Evolutionary conservation across 2,113 vertebrate species (phyloP).

Genomic region (Progne subis): DNA sequence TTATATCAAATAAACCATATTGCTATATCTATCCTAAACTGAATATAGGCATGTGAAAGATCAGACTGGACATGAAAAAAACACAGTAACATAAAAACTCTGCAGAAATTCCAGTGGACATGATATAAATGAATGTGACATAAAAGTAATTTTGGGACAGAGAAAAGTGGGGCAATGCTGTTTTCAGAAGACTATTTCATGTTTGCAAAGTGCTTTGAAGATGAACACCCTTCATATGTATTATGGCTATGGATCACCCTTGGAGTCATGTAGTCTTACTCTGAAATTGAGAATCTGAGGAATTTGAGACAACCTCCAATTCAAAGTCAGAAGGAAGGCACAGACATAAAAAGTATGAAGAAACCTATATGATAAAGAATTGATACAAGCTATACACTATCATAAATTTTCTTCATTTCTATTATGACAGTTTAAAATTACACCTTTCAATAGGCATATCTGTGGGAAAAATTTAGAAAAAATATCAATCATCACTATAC

Average conservation of each 20-base stretch:
- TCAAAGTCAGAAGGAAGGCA: neutral
- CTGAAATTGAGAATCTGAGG: neutral
- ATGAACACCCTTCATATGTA: fast-evolving
- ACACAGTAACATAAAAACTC: neutral
- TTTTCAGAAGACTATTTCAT: neutral
- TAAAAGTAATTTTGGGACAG: neutral
- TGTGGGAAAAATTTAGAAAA: neutral
- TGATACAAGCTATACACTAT: neutral
- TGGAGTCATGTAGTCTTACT: neutral
- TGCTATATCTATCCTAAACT: neutral
- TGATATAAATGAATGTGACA: neutral
- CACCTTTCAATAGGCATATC: neutral
- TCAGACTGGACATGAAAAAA: neutral
- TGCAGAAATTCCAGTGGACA: neutral
- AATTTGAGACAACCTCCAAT: neutral
- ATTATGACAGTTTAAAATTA: neutral
- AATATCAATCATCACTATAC: neutral
- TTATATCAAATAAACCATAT: neutral
- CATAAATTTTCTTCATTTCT: neutral
- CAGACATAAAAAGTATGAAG: neutral
- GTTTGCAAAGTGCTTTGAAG: neutral
- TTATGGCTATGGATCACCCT: neutral
- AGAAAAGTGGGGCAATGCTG: neutral
- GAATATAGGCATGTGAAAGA: neutral
- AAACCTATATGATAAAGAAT: neutral